phyloP scores from a whole-genome alignment of 2,113 vertebrate genomes.

The Felis catus region F.catus_Fca126_mat1.0 CM031416.1:41840001-41840500 shows the following conservation, averaged over 20 bases:
- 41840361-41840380: constrained; percentile 7
- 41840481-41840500: accelerated
- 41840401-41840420: neutral
- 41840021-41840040: neutral
- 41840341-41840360: neutral
- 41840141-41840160: neutral
- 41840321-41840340: neutral
- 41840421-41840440: neutral
- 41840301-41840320: accelerated
- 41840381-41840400: constrained; percentile 19
- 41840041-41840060: accelerated
- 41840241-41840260: accelerated
- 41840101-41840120: neutral
- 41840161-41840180: neutral
- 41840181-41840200: neutral
- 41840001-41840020: neutral
- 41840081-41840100: neutral
- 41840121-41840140: neutral
- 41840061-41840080: too few relatives aligned
- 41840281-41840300: neutral
- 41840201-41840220: neutral
- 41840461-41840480: neutral
- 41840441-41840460: neutral
- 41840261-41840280: neutral
- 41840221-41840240: neutral